These are phyloP conservation scores for Poecilobothrus nobilitatus DNA, from an alignment of 2,888 invertebrate species.

Conservation along the genomic window DNA sequence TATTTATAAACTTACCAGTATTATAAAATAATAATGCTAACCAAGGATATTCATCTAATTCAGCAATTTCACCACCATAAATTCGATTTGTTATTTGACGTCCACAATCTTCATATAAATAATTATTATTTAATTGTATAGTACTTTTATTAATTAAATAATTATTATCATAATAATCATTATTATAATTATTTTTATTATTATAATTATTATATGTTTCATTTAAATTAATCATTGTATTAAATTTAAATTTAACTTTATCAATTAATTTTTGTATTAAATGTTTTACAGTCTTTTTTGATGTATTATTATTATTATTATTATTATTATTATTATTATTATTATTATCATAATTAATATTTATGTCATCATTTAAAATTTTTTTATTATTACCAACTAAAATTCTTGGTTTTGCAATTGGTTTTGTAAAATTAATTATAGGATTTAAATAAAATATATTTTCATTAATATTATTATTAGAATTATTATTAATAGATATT, in stretches of 20 bases:
- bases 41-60: constrained; percentile 59
- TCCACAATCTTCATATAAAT: constrained; percentile 47
- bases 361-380: neutral
- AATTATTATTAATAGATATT: constrained; percentile 22
- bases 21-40: constrained; percentile 52
- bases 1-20: constrained; percentile 45
- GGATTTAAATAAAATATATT: constrained; percentile 31
- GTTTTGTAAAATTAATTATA: neutral
- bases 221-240: constrained; percentile 34
- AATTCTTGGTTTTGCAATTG: neutral
- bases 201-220: constrained; percentile 36
- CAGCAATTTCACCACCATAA: constrained; percentile 53
- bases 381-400: neutral
- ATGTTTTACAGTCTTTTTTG: neutral
- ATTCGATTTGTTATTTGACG: constrained; percentile 51
- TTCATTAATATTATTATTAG: constrained; percentile 34
- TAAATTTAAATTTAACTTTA: constrained; percentile 15
- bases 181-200: neutral
- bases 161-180: neutral
- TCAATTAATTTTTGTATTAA: neutral
- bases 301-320: neutral
- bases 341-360: no score
- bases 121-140: constrained; percentile 29
- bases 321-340: no score
- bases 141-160: neutral